Percentiles rank a stretch among this genome's conserved stretches.
These are phyloP conservation scores for Alsophila aescularia DNA, from an alignment of 2,888 invertebrate genomes.

Conservation along the genomic window DNA sequence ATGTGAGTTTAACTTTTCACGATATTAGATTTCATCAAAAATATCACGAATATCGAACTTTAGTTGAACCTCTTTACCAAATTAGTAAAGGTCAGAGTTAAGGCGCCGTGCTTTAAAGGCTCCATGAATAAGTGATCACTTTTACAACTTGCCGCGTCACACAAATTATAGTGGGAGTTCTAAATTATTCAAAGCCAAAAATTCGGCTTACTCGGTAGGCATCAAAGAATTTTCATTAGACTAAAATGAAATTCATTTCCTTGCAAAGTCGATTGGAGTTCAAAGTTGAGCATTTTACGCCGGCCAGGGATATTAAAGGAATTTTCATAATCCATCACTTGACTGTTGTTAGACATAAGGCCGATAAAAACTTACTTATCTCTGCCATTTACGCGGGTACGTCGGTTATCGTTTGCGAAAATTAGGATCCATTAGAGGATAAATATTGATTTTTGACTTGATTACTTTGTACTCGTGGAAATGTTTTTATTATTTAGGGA, in stretches of 20 bases:
- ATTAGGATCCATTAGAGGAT: constrained; percentile 9
- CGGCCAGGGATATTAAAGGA: constrained; percentile 67
- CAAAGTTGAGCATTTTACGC: constrained; percentile 61
- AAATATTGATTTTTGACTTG: background rate
- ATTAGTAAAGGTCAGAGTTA: constrained; percentile 19
- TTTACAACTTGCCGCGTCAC: constrained; percentile 24
- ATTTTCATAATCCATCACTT: constrained; percentile 77
- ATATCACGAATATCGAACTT: background rate
- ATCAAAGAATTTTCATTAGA: constrained; percentile 80
- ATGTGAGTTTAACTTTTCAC: too few species aligned
- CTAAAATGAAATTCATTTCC: constrained; percentile 78
- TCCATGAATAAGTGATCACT: constrained; percentile 28
- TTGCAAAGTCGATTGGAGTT: constrained; percentile 61
- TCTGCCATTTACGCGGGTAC: constrained; percentile 12
- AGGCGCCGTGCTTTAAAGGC: constrained; percentile 25
- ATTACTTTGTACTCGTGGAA: background rate
- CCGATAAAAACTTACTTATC: constrained; percentile 38
- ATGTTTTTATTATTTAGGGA: background rate
- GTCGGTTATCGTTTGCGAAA: constrained; percentile 15
- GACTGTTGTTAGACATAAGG: constrained; percentile 40
- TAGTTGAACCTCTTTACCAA: background rate
- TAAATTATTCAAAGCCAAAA: constrained; percentile 46
- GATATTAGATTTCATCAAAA: background rate
- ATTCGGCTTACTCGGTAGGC: constrained; percentile 46
- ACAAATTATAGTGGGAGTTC: constrained; percentile 21